phyloP scores from a whole-genome alignment of 2,888 invertebrate genomes.

The Drosophila niveifrons region DNA sequence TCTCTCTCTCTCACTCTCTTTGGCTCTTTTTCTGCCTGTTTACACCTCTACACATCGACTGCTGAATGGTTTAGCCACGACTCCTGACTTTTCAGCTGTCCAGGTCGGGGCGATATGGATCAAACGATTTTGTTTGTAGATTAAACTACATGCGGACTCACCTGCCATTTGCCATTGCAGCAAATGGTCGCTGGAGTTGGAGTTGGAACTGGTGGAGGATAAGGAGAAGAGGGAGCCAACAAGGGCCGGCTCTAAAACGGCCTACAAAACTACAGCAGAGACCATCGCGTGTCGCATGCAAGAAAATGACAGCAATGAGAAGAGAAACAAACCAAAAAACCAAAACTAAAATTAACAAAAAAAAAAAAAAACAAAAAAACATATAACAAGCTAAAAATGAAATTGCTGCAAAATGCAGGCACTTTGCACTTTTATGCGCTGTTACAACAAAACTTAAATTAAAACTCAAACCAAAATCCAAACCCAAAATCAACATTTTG shows the following conservation, averaged over 20 bases:
- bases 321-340: slow-evolving; percentile 33
- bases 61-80: not conserved
- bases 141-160: slow-evolving; percentile 63
- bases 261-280: slow-evolving; percentile 53
- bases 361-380: slow-evolving; percentile 6
- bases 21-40: slow-evolving; percentile 13
- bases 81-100: slow-evolving; percentile 15
- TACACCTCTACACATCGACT: slow-evolving; percentile 23
- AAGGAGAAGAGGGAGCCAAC: not conserved
- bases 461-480: slow-evolving; percentile 53
- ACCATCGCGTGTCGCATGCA: slow-evolving; percentile 74
- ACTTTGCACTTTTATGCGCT: slow-evolving; percentile 71
- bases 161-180: slow-evolving; percentile 44
- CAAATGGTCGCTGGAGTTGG: slow-evolving; percentile 36
- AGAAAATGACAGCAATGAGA: slow-evolving; percentile 69
- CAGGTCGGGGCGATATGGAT: slow-evolving; percentile 67
- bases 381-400: slow-evolving; percentile 21
- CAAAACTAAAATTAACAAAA: slow-evolving; percentile 1
- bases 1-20: slow-evolving; percentile 5
- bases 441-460: slow-evolving; percentile 75
- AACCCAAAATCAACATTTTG: slow-evolving; percentile 70
- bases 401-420: slow-evolving; percentile 75
- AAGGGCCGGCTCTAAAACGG: slow-evolving; percentile 36
- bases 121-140: slow-evolving; percentile 79
- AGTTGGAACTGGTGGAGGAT: slow-evolving; percentile 11